Evolutionary conservation across 2,888 invertebrate species (phyloP).

Genomic region (Temnothorax ravouxi): DNA sequence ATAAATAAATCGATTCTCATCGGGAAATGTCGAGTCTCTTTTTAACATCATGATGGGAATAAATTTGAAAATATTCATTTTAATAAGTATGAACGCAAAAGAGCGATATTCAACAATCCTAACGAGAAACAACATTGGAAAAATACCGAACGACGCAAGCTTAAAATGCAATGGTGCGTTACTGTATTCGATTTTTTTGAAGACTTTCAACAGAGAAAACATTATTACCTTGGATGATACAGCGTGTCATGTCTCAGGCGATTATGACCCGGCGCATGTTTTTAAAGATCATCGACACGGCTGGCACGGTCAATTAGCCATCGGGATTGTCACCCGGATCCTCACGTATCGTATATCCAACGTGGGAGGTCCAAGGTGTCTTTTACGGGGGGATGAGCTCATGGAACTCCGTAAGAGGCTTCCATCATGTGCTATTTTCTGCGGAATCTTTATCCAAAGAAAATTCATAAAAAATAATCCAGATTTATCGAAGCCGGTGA

Average conservation of each 20-base stretch:
- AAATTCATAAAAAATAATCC: slow-evolving; percentile 39
- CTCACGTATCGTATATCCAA: slow-evolving; percentile 83
- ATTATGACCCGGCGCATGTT: slow-evolving; percentile 81
- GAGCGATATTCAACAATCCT: background rate
- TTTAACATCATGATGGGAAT: background rate
- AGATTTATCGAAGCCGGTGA: slow-evolving; percentile 18
- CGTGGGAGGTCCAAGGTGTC: slow-evolving; percentile 85
- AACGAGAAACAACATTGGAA: background rate
- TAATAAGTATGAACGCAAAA: too few relatives aligned
- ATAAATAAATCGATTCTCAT: background rate
- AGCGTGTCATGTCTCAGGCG: slow-evolving; percentile 81
- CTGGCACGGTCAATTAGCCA: slow-evolving; percentile 85
- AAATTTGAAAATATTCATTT: background rate
- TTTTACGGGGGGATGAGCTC: slow-evolving; percentile 84
- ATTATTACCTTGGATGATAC: slow-evolving; percentile 74
- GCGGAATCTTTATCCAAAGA: slow-evolving; percentile 61
- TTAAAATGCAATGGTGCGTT: background rate
- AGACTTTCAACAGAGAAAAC: slow-evolving; percentile 37
- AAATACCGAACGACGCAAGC: background rate
- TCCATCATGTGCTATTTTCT: slow-evolving; percentile 74
- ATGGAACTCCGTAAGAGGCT: slow-evolving; percentile 86
- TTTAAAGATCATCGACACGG: slow-evolving; percentile 81
- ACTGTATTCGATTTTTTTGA: slow-evolving; percentile 32
- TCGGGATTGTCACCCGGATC: slow-evolving; percentile 84
- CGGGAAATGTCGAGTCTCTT: background rate